Percentiles rank a stretch among this genome's conserved stretches.
Evolutionary conservation across 2,888 invertebrate genomes (phyloP).

Genomic region (Phortica okadai): DNA sequence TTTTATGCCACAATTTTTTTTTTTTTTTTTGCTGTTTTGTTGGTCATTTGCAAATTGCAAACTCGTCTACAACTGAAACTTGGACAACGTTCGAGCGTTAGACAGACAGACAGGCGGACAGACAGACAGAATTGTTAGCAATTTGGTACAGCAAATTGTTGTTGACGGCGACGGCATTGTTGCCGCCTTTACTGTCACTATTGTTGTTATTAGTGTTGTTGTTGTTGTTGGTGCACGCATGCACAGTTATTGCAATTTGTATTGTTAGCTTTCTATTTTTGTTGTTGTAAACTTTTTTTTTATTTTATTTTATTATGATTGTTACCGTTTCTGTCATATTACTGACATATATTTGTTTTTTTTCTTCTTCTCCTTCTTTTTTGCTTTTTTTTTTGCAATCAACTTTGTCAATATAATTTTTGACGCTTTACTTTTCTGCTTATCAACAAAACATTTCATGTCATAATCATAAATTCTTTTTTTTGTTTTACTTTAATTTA

Average conservation of each 20-base stretch:
- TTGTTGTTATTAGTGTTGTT: neutral
- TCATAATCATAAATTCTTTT: neutral
- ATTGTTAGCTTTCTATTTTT: constrained; percentile 16
- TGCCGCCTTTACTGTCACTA: too few relatives aligned
- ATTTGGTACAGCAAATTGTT: constrained; percentile 27
- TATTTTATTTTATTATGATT: constrained; percentile 23
- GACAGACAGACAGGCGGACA: neutral
- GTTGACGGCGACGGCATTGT: neutral
- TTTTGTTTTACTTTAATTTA: neutral
- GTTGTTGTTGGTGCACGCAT: constrained; percentile 22
- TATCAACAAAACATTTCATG: neutral
- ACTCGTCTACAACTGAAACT: neutral
- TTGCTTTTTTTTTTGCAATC: neutral
- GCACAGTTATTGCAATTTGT: constrained; percentile 26
- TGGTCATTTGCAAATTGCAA: too few relatives aligned
- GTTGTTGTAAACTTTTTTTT: neutral
- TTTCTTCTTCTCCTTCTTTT: neutral
- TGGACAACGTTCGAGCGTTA: constrained; percentile 1
- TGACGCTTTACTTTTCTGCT: neutral
- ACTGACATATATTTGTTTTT: constrained; percentile 1
- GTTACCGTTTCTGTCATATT: constrained; percentile 2
- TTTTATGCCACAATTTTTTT: neutral
- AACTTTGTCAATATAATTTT: neutral
- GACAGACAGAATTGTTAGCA: constrained; percentile 22
- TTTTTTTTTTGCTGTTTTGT: neutral